Evolutionary conservation across 2,797 vertebrate species (phyloP).

Genomic region (Pseudocheirus occidentalis): DNA sequence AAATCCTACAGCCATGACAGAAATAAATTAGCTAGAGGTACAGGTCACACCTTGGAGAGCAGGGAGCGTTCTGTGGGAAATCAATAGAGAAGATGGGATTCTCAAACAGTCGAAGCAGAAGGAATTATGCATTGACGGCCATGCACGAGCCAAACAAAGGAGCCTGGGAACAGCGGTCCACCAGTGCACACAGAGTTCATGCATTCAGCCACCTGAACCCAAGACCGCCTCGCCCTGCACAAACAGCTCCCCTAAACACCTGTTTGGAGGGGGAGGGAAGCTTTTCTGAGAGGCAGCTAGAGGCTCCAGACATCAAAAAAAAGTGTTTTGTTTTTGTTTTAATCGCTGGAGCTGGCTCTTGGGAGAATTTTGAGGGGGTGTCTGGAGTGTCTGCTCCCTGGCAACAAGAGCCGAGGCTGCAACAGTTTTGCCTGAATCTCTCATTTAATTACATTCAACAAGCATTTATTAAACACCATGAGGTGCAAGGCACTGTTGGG

Average conservation of each 20-base stretch:
- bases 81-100: constrained; percentile 83
- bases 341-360: not conserved
- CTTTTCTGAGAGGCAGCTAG: not conserved
- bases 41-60: constrained; percentile 87
- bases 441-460: not conserved
- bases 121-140: constrained; percentile 78
- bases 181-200: constrained; percentile 55
- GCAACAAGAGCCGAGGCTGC: not conserved
- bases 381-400: not conserved
- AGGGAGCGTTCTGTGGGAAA: constrained; percentile 82
- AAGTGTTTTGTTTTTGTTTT: not conserved
- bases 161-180: constrained; percentile 71
- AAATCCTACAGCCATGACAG: constrained; percentile 83
- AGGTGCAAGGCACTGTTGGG: not conserved
- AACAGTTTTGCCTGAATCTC: not conserved
- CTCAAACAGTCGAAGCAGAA: constrained; percentile 82
- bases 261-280: not conserved
- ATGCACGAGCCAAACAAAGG: constrained; percentile 82
- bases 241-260: not conserved
- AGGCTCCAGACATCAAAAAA: not conserved
- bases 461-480: not conserved
- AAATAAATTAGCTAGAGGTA: constrained; percentile 87
- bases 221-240: accelerated
- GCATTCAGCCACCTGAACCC: constrained; percentile 79
- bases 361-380: not conserved